phyloP scores from a whole-genome alignment of 2,888 invertebrate genomes.

The Linnaemya vulpina region DNA sequence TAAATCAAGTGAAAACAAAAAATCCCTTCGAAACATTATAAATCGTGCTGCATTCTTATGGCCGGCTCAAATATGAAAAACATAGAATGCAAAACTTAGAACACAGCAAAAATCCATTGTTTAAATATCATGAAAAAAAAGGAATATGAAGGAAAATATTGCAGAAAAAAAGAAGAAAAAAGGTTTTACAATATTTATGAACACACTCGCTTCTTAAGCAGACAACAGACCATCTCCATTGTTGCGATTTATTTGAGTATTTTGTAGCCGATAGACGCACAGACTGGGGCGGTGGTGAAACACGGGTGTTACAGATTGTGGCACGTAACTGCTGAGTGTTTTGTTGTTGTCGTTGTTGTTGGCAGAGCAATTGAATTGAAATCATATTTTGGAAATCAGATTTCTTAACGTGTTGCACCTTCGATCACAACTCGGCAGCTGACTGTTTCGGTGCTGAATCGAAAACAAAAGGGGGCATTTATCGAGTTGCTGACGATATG shows the following conservation, averaged over 20 bases:
- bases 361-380: slow-evolving; percentile 10
- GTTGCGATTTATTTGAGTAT: slow-evolving; percentile 40
- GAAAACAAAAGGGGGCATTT: no score
- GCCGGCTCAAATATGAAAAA: slow-evolving; percentile 64
- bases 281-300: slow-evolving; percentile 6
- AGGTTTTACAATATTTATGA: slow-evolving; percentile 46
- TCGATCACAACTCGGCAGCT: background rate
- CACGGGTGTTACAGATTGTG: slow-evolving; percentile 64
- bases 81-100: slow-evolving; percentile 55
- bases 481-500: no score
- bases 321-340: slow-evolving; percentile 52
- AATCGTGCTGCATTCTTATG: slow-evolving; percentile 65
- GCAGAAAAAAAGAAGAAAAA: background rate
- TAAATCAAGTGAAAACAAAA: background rate
- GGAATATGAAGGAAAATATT: slow-evolving; percentile 29
- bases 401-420: slow-evolving; percentile 13
- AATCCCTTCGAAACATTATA: slow-evolving; percentile 62
- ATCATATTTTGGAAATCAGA: slow-evolving; percentile 13
- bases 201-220: slow-evolving; percentile 45
- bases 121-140: slow-evolving; percentile 46
- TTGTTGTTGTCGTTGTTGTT: background rate
- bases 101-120: slow-evolving; percentile 62
- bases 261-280: slow-evolving; percentile 15
- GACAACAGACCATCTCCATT: slow-evolving; percentile 39
- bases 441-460: no score